Conservation (phyloP, 92 coral and sea anemone genomes). For the Zoanthus sansibaricus region DNA sequence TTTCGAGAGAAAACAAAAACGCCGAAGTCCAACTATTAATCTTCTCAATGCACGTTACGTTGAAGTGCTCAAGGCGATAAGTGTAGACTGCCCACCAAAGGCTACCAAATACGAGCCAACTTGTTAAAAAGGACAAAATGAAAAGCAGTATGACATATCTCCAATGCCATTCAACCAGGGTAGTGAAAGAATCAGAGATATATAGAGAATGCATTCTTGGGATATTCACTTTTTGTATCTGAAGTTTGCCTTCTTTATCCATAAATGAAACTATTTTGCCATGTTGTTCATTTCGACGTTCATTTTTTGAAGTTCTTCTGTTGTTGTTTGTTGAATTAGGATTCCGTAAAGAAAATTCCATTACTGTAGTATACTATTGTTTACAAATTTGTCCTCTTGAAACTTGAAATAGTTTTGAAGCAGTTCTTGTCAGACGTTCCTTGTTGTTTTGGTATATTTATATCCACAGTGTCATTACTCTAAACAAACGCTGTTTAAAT, state of each 20-base stretch:
- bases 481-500: neutral
- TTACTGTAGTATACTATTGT: neutral
- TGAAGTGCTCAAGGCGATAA: slow-evolving; percentile 62
- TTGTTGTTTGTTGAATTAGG: neutral
- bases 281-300: neutral
- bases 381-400: neutral
- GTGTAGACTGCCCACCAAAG: slow-evolving; percentile 89
- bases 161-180: slow-evolving; percentile 92
- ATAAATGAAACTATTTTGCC: slow-evolving; percentile 72
- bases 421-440: neutral
- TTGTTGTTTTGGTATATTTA: neutral
- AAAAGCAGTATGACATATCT: slow-evolving; percentile 79
- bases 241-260: slow-evolving; percentile 75
- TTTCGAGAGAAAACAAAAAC: slow-evolving; percentile 81
- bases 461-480: neutral
- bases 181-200: slow-evolving; percentile 87
- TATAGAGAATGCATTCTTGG: slow-evolving; percentile 74
- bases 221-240: slow-evolving; percentile 67
- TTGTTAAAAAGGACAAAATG: slow-evolving; percentile 71
- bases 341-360: neutral
- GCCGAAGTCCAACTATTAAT: slow-evolving; percentile 73
- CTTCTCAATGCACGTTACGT: slow-evolving; percentile 78
- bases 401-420: neutral
- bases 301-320: neutral
- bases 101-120: slow-evolving; percentile 90